These are phyloP conservation scores for Lepidurus apus DNA, from an alignment of 1,140 invertebrate genomes.

Conservation along the genomic window DNA sequence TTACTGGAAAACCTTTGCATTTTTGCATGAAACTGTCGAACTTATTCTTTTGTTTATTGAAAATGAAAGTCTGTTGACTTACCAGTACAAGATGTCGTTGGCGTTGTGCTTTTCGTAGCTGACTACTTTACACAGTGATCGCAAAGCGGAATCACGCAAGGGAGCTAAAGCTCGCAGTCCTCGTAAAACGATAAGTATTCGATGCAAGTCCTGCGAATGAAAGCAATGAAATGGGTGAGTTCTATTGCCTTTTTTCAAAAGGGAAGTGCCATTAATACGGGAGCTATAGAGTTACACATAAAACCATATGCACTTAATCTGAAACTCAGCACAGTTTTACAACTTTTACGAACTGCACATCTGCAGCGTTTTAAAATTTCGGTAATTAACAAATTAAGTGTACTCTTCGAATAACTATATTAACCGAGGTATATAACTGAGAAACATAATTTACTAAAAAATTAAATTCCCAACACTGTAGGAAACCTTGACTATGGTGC, in stretches of 20 bases:
- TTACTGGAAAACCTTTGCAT: background rate
- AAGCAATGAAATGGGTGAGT: background rate
- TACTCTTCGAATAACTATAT: background rate
- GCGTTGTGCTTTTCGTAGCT: slow-evolving; percentile 68
- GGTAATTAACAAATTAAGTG: background rate
- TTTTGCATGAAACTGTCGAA: background rate
- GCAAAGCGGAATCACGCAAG: slow-evolving; percentile 62
- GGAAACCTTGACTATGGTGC: background rate
- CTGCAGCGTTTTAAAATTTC: too few species aligned
- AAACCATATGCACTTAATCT: too few species aligned
- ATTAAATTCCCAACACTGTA: background rate
- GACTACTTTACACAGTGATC: slow-evolving; percentile 62
- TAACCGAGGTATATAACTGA: background rate
- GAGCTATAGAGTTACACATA: too few species aligned
- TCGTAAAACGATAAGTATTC: slow-evolving; percentile 68
- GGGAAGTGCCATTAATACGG: too few species aligned
- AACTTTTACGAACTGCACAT: background rate
- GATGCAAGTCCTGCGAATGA: slow-evolving; percentile 61
- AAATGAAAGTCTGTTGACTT: slow-evolving; percentile 43
- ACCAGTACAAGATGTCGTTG: slow-evolving; percentile 76
- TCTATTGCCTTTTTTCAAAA: too few species aligned
- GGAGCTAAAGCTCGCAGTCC: slow-evolving; percentile 65
- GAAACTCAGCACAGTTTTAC: too few species aligned
- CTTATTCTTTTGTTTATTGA: background rate
- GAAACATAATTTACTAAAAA: background rate